Evolutionary conservation across 2,888 invertebrate genomes (phyloP), one percentile per base, ranked within the genome.

Genomic region (Epinotia bilunana): DNA sequence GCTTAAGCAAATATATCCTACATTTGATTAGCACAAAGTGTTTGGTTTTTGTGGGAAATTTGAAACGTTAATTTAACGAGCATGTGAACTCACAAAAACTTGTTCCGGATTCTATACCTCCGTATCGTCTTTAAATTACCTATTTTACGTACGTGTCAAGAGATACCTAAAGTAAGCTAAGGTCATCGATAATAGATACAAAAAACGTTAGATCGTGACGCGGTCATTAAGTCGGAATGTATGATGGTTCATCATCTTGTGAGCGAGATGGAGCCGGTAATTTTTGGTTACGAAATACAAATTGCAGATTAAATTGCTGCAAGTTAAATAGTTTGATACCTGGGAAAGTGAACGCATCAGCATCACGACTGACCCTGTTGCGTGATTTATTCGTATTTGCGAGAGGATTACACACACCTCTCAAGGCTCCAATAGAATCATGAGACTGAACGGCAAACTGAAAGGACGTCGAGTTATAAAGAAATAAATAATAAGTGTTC

Each of bases 311-410:
- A 77, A 81, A 78, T 80, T 80, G 76, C 78, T 72, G 62, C 75
- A 80, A 78, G 76, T 75, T 69, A 80, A 78, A 79, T 77, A 78
- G 77, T 79, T 79, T 75, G 76, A 80, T 79, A 77, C 76, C 77
- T 80, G 80, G 79, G 83, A 84, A 86, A 88, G 85, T 86, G 85
- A 86, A 83, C 82, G 84, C 83, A 87, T 84, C 83, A 61, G 74
- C 71, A 85, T 84, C 84, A 84, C 87, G 87, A 85, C 77, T 83
- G 87, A 84, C 86, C 87, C 84, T 85, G 82, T 82, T 83, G 82
- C 79, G 80, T 83, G 82, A 82, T 83, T 77, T 79, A 79, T 80
- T 74, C 70, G 80, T 80, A 84, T 80, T 77, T 81, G 80, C 79
- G 79, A 82, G 78, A 80, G 67, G 77, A 79, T 79, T 80, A 79